phyloP scores from a whole-genome alignment of 2,888 invertebrate species.

The Boloria euphrosyne region DNA sequence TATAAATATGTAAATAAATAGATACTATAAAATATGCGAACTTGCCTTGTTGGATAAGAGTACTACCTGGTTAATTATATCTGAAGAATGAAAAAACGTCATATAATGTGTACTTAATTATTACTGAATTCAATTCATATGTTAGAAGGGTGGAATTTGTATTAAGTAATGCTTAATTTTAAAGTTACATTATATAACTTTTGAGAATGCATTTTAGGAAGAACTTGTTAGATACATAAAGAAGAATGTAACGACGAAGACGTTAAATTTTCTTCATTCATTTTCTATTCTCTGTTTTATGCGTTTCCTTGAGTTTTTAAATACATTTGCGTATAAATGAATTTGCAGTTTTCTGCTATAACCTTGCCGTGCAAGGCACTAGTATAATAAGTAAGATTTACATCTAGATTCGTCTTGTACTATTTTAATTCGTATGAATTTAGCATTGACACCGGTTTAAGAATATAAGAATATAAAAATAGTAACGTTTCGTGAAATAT shows the following conservation, averaged over 20 bases:
- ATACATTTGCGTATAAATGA: constrained; percentile 27
- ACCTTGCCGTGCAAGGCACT: not conserved
- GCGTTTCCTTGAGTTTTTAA: constrained; percentile 18
- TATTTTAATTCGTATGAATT: not conserved
- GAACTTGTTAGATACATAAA: constrained; percentile 10
- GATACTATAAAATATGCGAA: too few species aligned
- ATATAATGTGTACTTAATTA: too few species aligned
- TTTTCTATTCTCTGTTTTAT: constrained; percentile 25
- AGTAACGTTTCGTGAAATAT: too few species aligned
- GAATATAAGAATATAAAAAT: not conserved
- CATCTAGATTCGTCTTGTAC: not conserved
- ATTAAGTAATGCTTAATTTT: too few species aligned
- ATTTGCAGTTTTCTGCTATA: constrained; percentile 20
- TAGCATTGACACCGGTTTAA: not conserved
- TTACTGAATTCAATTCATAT: too few species aligned
- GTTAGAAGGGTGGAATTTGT: too few species aligned
- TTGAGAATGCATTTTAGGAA: constrained; percentile 8
- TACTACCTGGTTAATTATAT: too few species aligned
- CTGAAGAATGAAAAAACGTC: too few species aligned
- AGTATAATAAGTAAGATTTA: constrained; percentile 9
- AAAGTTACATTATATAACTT: not conserved
- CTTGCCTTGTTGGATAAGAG: too few species aligned
- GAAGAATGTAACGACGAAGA: constrained; percentile 16
- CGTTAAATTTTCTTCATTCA: constrained; percentile 16
- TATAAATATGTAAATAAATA: too few species aligned